phyloP scores from a whole-genome alignment of 1,140 invertebrate species.

The Cardiocondyla obscurior region DNA sequence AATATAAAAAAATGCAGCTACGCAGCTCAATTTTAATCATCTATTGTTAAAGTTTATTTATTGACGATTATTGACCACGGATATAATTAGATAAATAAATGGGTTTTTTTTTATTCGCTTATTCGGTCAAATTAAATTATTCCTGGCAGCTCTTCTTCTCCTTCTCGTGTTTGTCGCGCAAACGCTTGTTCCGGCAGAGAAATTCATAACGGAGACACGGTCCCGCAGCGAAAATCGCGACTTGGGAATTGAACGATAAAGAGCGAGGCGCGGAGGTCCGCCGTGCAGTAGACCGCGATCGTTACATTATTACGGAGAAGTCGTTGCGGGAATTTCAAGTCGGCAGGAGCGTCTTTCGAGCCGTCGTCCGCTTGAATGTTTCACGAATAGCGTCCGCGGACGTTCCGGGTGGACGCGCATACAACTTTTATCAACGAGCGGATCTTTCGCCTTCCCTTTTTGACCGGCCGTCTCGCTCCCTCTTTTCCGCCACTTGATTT shows the following conservation, averaged over 20 bases:
- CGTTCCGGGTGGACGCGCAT: constrained; percentile 66
- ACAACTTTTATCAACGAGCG: constrained; percentile 69
- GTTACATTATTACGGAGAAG: constrained; percentile 62
- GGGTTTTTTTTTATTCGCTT: neutral
- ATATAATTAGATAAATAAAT: neutral
- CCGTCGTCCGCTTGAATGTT: constrained; percentile 73
- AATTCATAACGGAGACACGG: constrained; percentile 27
- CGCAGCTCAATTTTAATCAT: neutral
- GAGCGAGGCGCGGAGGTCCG: constrained; percentile 35
- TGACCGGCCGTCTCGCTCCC: constrained; percentile 15
- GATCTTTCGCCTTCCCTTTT: constrained; percentile 41
- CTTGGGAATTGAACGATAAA: constrained; percentile 53
- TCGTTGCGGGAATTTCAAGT: constrained; percentile 63
- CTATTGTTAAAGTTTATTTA: too few species aligned
- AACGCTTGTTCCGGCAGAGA: neutral
- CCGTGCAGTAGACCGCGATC: constrained; percentile 35
- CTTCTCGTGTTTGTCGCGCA: neutral
- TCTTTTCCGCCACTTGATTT: neutral
- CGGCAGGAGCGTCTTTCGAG: constrained; percentile 67
- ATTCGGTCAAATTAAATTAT: neutral
- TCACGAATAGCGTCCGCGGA: constrained; percentile 59
- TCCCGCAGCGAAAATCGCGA: constrained; percentile 40
- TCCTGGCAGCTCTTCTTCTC: neutral
- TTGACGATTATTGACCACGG: neutral
- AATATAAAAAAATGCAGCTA: neutral